Conservation (phyloP, 2,797 vertebrate genomes). For the Furcifer pardalis region DNA sequence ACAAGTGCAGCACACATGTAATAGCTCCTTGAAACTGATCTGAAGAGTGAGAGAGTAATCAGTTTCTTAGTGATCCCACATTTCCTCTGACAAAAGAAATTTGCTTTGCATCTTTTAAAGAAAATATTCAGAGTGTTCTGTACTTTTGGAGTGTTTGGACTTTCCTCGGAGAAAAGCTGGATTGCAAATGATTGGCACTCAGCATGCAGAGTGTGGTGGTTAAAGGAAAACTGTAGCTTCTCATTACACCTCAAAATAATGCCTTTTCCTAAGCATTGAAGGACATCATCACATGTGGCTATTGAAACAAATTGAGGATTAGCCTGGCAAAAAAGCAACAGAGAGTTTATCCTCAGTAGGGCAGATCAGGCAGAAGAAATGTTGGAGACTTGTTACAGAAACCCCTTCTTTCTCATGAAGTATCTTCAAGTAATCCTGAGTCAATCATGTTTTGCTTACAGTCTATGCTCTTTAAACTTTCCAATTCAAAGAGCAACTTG, state of each 20-base stretch:
- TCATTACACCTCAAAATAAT: slow-evolving; percentile 27
- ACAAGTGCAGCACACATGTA: not conserved
- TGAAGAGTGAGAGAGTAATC: not conserved
- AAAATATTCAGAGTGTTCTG: not conserved
- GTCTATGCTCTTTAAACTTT: not conserved
- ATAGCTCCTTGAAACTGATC: not conserved
- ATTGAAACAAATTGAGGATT: slow-evolving; percentile 29
- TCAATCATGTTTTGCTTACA: not conserved
- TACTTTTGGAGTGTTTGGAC: slow-evolving; percentile 28
- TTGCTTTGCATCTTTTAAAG: not conserved
- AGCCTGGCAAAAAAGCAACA: not conserved
- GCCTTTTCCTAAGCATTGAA: slow-evolving; percentile 35
- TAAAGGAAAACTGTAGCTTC: slow-evolving; percentile 34
- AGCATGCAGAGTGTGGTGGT: not conserved
- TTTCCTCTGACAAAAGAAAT: not conserved
- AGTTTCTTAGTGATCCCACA: not conserved
- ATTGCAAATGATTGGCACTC: slow-evolving; percentile 30
- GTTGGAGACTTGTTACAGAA: not conserved
- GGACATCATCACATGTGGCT: slow-evolving; percentile 24
- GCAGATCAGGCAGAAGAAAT: not conserved
- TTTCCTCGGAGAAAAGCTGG: not conserved
- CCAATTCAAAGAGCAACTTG: not conserved
- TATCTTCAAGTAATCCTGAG: slow-evolving; percentile 6
- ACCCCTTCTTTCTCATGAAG: slow-evolving; percentile 1
- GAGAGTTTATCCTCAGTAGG: slow-evolving; percentile 15